phyloP scores from a whole-genome alignment of 2,888 invertebrate species.

The Cephonodes hylas region DNA sequence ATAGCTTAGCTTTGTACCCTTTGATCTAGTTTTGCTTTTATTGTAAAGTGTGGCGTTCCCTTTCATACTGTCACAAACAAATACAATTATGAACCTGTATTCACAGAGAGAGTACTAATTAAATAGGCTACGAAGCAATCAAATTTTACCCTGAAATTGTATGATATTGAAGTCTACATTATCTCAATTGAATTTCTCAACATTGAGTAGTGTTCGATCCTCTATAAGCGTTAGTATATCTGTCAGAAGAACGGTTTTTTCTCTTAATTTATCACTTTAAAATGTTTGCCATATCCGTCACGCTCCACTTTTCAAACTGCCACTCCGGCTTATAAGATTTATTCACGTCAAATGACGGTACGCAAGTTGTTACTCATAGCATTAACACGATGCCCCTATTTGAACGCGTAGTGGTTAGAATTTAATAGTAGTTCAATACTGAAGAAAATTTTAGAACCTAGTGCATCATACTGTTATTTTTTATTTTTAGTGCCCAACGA shows the following conservation, averaged over 20 bases:
- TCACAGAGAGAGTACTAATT: neutral
- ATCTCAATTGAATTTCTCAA: neutral
- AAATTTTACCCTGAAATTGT: neutral
- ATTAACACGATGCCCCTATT: neutral
- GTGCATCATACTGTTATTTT: neutral
- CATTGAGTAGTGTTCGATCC: neutral
- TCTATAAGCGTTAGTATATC: neutral
- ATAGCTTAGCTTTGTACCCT: neutral
- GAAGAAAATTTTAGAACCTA: neutral
- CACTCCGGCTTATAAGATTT: neutral
- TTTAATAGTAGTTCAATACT: neutral
- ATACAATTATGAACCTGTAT: neutral
- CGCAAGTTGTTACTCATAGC: neutral
- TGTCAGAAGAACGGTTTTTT: neutral
- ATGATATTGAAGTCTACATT: neutral
- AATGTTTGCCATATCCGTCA: slow-evolving; percentile 10
- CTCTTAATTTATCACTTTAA: neutral
- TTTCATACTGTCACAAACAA: neutral
- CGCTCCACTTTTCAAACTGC: neutral
- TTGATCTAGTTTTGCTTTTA: neutral
- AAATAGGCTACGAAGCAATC: neutral
- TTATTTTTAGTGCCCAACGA: slow-evolving; percentile 73
- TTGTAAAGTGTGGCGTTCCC: neutral
- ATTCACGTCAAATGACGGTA: neutral
- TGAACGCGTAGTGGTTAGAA: neutral